phyloP scores from a whole-genome alignment of 2,113 vertebrate genomes.

The Egretta garzetta region DNA sequence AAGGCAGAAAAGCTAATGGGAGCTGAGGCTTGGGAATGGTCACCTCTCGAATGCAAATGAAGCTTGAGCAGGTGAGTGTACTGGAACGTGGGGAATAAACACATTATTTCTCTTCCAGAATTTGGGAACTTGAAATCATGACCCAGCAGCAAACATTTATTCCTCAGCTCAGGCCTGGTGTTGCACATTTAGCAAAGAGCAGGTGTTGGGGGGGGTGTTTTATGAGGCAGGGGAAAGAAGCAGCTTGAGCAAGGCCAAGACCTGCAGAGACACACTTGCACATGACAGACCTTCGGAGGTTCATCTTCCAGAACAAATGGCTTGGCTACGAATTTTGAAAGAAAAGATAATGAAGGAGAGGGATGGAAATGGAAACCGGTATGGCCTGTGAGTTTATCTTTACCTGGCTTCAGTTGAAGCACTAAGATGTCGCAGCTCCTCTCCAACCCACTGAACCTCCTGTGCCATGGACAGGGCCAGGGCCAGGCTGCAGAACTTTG shows the following conservation, averaged over 20 bases:
- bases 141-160: not conserved
- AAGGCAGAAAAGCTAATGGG: not conserved
- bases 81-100: not conserved
- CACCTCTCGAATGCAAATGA: not conserved
- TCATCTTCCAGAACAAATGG: not conserved
- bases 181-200: not conserved
- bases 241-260: not conserved
- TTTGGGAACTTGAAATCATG: not conserved
- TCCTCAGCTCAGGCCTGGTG: not conserved
- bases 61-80: not conserved
- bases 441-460: not conserved
- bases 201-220: not conserved
- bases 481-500: not conserved
- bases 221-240: rapidly evolving
- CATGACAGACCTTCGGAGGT: not conserved
- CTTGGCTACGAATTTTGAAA: not conserved
- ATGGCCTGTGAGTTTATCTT: not conserved
- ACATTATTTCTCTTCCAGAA: not conserved
- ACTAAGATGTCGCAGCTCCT: not conserved
- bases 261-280: rapidly evolving
- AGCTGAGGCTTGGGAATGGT: not conserved
- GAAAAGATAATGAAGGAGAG: not conserved
- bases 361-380: not conserved
- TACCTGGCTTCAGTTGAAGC: not conserved
- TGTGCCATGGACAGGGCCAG: not conserved